Evolutionary conservation across 1,140 invertebrate species (phyloP).

Genomic region (Drosophila pseudoobscura): DNA sequence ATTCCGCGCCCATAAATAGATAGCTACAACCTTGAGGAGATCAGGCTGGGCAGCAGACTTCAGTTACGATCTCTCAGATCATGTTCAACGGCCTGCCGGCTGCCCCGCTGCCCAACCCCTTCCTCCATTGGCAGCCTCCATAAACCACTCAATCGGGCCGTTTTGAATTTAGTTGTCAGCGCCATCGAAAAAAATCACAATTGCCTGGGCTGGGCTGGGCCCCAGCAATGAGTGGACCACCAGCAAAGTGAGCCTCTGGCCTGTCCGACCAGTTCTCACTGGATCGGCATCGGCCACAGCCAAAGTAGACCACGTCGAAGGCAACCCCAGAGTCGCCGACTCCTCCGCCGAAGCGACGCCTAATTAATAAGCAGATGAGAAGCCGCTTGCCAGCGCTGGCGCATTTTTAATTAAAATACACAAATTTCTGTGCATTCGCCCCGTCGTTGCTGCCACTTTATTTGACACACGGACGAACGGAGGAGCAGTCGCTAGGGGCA

Average conservation of each 20-base stretch:
- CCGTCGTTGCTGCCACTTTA: conserved; percentile 66
- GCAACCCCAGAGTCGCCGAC: conserved; percentile 14
- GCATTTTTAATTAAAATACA: conserved; percentile 81
- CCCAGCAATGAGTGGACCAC: conserved; percentile 52
- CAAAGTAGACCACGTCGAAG: conserved; percentile 31
- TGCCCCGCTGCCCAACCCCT: neutral
- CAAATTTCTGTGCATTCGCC: conserved; percentile 72
- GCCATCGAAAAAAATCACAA: conserved; percentile 49
- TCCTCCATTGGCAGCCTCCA: conserved; percentile 32
- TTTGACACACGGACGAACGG: conserved; percentile 35
- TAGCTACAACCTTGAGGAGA: conserved; percentile 42
- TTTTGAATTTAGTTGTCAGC: conserved; percentile 68
- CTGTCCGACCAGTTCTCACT: conserved; percentile 30
- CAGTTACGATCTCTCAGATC: conserved; percentile 36
- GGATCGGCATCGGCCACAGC: conserved; percentile 10
- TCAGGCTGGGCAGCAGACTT: conserved; percentile 23
- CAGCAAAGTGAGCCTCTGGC: conserved; percentile 61
- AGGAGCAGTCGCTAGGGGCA: conserved; percentile 37
- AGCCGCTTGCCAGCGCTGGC: conserved; percentile 57
- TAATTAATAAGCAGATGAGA: conserved; percentile 80
- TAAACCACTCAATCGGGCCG: conserved; percentile 65
- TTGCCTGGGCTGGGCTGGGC: conserved; percentile 19
- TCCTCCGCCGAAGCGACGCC: conserved; percentile 45
- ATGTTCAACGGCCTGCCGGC: conserved; percentile 8
- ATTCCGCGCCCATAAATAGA: conserved; percentile 13